Conservation (phyloP, 2,888 invertebrate species). For the Siphlonurus alternatus region DNA sequence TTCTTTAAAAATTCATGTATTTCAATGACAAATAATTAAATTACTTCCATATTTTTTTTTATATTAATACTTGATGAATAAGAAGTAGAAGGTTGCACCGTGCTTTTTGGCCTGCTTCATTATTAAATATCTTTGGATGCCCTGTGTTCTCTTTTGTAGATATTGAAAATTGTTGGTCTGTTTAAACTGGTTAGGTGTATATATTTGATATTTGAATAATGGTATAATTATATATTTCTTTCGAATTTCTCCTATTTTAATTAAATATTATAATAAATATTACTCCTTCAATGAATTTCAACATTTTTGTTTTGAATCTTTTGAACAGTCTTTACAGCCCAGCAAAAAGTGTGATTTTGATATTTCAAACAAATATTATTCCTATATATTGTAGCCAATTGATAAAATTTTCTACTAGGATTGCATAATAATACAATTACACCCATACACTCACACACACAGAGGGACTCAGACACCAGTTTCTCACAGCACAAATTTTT, state of each 20-base stretch:
- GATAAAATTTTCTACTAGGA: neutral
- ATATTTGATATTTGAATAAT: too few species aligned
- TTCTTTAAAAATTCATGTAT: too few species aligned
- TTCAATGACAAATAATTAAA: too few species aligned
- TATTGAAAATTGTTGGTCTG: neutral
- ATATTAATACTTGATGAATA: too few species aligned
- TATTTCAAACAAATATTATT: neutral
- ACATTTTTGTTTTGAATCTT: too few species aligned
- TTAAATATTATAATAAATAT: too few species aligned
- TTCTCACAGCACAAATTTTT: neutral
- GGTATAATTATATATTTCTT: too few species aligned
- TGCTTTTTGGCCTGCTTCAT: slow-evolving; percentile 1
- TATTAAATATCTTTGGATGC: neutral
- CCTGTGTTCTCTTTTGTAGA: neutral
- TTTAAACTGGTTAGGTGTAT: neutral
- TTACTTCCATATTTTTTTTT: too few species aligned
- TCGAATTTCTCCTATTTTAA: too few species aligned
- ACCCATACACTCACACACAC: neutral
- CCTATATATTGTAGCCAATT: neutral
- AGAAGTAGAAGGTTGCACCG: neutral
- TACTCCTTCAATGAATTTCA: too few species aligned
- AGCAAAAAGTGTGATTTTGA: neutral
- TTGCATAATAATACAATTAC: neutral
- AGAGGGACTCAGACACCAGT: neutral
- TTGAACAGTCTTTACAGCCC: neutral